Conservation (phyloP, 2,113 vertebrate species). For the Poecilia latipinna region DNA sequence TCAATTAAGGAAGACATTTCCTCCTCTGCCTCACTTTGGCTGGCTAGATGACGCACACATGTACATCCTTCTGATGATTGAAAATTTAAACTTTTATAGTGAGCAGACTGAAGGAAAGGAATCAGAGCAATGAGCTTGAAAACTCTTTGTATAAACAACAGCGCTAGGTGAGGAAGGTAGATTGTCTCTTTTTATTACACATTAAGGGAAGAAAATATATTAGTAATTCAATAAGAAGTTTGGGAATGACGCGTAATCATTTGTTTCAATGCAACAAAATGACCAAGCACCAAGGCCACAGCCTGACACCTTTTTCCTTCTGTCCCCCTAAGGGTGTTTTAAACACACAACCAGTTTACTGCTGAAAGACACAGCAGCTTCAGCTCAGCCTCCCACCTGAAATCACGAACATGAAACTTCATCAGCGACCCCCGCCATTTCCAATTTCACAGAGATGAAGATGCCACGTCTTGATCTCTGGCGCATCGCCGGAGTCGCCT, state of each 20-base stretch:
- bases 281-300: background rate
- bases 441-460: slow-evolving; percentile 29
- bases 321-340: slow-evolving; percentile 1
- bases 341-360: slow-evolving; percentile 23
- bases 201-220: slow-evolving; percentile 5
- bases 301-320: slow-evolving; percentile 13
- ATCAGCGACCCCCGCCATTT: slow-evolving; percentile 11
- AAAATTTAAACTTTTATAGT: slow-evolving; percentile 25
- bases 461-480: slow-evolving; percentile 7
- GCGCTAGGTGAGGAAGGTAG: background rate
- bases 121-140: slow-evolving; percentile 15
- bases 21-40: slow-evolving; percentile 6
- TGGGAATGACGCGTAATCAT: background rate
- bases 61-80: slow-evolving; percentile 13
- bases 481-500: slow-evolving; percentile 5
- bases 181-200: slow-evolving; percentile 24
- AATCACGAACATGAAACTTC: slow-evolving; percentile 31
- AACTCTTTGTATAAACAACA: background rate
- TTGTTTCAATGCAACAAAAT: background rate
- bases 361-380: slow-evolving; percentile 41
- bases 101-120: background rate
- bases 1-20: slow-evolving; percentile 20
- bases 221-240: slow-evolving; percentile 5
- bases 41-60: slow-evolving; percentile 20
- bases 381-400: slow-evolving; percentile 36